Conservation (phyloP, 1,140 invertebrate species). For the Charaxes varanes region DNA sequence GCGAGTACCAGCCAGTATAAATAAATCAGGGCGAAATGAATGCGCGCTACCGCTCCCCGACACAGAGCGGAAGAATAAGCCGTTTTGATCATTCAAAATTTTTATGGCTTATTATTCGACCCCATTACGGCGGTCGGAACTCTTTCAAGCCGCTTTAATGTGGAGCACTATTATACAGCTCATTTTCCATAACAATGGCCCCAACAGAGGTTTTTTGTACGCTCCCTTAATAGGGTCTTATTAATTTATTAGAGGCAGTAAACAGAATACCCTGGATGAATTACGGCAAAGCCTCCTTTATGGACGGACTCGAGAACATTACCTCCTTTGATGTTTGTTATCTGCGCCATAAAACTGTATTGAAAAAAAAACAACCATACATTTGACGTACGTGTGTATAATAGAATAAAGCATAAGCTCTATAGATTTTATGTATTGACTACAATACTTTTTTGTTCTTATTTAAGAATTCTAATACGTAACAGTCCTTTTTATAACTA, state of each 20-base stretch:
- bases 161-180: slow-evolving; percentile 59
- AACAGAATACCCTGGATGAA: slow-evolving; percentile 26
- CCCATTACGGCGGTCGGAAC: slow-evolving; percentile 58
- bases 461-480: too few species aligned
- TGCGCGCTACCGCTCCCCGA: slow-evolving; percentile 38
- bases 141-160: slow-evolving; percentile 56
- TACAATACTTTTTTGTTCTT: too few species aligned
- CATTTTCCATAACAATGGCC: slow-evolving; percentile 60
- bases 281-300: slow-evolving; percentile 11
- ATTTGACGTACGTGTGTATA: too few species aligned
- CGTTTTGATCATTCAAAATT: slow-evolving; percentile 60
- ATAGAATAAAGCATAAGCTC: too few species aligned
- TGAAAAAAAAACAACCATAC: too few species aligned
- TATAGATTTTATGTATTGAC: too few species aligned
- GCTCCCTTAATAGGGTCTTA: slow-evolving; percentile 49
- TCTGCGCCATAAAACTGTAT: slow-evolving; percentile 5
- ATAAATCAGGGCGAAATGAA: slow-evolving; percentile 48
- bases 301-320: neutral
- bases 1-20: too few species aligned
- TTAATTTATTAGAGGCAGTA: slow-evolving; percentile 53
- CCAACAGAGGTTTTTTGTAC: slow-evolving; percentile 50
- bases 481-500: too few species aligned
- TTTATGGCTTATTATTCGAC: slow-evolving; percentile 68
- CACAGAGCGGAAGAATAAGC: slow-evolving; percentile 54
- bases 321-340: slow-evolving; percentile 3